Percentiles rank a stretch among this genome's conserved stretches.
Conservation (phyloP, 2,797 vertebrate species). For the Sebastolobus alascanus region DNA sequence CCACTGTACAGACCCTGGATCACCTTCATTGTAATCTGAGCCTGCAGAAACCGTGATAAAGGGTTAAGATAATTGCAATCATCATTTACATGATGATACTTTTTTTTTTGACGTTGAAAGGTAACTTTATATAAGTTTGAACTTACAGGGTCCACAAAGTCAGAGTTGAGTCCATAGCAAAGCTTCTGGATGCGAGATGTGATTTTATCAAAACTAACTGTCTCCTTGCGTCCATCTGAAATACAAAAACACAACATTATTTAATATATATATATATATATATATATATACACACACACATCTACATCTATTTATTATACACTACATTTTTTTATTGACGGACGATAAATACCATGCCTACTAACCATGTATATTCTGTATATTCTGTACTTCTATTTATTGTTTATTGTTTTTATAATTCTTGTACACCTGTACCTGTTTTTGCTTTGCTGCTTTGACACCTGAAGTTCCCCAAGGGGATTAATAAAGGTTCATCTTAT, state of each 20-base stretch:
- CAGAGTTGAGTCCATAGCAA: conserved; percentile 95
- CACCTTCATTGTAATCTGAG: conserved; percentile 98
- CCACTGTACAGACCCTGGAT: conserved; percentile 96
- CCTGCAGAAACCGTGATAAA: conserved; percentile 39
- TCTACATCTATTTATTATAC: no score
- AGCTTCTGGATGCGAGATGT: conserved; percentile 98
- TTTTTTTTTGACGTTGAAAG: not conserved
- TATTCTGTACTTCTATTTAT: no score
- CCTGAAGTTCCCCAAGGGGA: no score
- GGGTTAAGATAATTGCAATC: not conserved
- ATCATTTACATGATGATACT: not conserved
- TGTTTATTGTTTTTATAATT: no score
- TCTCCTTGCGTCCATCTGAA: conserved; percentile 94
- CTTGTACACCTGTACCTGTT: no score
- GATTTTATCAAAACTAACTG: conserved; percentile 97
- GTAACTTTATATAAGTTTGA: not conserved
- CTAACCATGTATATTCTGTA: no score
- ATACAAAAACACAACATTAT: conserved; percentile 10
- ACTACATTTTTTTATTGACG: no score
- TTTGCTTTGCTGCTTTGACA: no score
- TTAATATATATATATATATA: no score
- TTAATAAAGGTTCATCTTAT: no score
- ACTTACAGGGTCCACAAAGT: conserved; percentile 93
- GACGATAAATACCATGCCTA: no score
- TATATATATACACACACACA: no score